Conservation (phyloP, 2,113 vertebrate species). For the Athene cunicularia region DNA sequence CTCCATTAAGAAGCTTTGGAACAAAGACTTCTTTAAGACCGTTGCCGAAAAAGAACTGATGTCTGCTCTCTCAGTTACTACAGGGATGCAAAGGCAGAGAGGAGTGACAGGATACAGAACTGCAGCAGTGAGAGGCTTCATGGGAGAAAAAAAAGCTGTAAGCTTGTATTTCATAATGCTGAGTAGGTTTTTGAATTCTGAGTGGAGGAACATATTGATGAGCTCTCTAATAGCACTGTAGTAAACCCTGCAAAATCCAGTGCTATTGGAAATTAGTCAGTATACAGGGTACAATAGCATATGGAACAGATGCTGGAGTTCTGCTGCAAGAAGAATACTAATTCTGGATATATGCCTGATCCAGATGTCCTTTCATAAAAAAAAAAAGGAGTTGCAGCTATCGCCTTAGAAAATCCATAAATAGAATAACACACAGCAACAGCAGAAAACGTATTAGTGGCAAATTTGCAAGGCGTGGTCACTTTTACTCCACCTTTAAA, state of each 20-base stretch:
- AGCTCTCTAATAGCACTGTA: not conserved
- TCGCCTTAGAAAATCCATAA: not conserved
- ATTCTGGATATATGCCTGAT: conserved; percentile 11
- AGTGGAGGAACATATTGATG: not conserved
- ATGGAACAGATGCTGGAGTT: conserved; percentile 32
- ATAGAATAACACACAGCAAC: not conserved
- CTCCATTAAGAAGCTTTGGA: not conserved
- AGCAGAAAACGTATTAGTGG: not conserved
- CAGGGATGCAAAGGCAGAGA: not conserved
- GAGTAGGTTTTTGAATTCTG: conserved; percentile 1
- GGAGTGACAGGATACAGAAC: not conserved
- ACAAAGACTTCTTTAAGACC: not conserved
- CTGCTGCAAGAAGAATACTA: conserved; percentile 7
- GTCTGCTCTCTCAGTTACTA: not conserved
- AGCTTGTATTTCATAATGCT: not conserved
- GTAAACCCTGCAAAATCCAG: not conserved
- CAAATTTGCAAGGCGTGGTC: not conserved
- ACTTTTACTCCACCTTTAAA: not conserved
- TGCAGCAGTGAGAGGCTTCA: not conserved
- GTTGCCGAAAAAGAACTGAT: not conserved
- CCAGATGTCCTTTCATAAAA: conserved; percentile 15
- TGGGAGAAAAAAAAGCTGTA: not conserved
- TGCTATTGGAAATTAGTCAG: not conserved
- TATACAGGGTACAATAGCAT: not conserved
- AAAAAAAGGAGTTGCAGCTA: not conserved